A percentile compares a stretch with the other conserved stretches of the same genome.
phyloP scores from a whole-genome alignment of 1,140 invertebrate genomes.

The Araneus ventricosus region DNA sequence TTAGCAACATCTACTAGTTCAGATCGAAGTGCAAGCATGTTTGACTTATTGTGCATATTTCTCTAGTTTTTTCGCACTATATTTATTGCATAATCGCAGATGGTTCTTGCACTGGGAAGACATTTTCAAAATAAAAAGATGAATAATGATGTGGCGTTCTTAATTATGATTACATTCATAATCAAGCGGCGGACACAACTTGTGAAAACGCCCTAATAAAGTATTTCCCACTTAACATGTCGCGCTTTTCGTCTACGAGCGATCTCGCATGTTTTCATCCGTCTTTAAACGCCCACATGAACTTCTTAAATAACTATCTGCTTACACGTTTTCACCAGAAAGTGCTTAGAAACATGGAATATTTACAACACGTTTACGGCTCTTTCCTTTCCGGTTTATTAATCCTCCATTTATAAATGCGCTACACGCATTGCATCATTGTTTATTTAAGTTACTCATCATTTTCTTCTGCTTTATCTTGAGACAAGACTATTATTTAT shows the following conservation, averaged over 20 bases:
- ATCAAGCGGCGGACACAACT: neutral
- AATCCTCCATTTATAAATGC: neutral
- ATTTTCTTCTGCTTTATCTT: neutral
- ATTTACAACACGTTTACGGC: neutral
- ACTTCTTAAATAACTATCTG: neutral
- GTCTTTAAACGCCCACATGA: neutral
- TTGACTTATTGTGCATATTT: too few species aligned
- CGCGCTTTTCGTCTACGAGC: neutral
- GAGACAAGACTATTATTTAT: too few species aligned
- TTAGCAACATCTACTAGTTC: too few species aligned
- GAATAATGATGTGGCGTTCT: neutral
- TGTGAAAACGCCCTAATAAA: conserved; percentile 11
- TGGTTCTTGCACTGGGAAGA: neutral
- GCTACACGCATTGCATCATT: neutral
- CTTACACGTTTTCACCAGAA: neutral
- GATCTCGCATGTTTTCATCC: neutral
- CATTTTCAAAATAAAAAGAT: neutral
- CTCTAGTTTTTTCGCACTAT: too few species aligned
- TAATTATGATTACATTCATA: conserved; percentile 21
- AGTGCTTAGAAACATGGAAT: neutral
- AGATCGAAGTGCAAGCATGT: too few species aligned
- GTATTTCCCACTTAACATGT: neutral
- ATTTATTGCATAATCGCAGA: neutral
- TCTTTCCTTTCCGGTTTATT: neutral
- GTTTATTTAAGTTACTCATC: conserved; percentile 8